Base-by-base conservation (phyloP, 1,140 invertebrate species). In the Calliopsis andreniformis region DNA sequence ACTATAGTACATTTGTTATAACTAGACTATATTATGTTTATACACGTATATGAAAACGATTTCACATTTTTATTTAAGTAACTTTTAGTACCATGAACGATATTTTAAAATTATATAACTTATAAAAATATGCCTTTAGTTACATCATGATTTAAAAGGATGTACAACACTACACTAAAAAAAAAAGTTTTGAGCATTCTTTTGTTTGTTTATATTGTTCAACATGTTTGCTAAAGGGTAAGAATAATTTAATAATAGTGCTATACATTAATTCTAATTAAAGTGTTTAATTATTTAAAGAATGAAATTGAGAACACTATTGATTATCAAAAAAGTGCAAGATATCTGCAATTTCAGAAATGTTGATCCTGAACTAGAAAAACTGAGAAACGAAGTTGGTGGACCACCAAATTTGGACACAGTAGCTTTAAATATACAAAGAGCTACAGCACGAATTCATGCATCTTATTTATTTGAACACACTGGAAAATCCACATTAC, bases 381-480 rank as follows among this genome's bases (percentile, higher is more conserved):
- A 83, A 25, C 43, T 90, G 3, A 84, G 86, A 20, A 72, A 80
- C 10, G 87, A 90, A 79, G 78, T 87, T n/a, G 47, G 78, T 23
- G 78, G 76, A 1, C 86, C 86, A 35, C 85, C 86, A 51, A 87
- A 88, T 72, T 84, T 89, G 39, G 84, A 88, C 56, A 85, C 75
- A 3, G 5, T 76, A 10, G 53, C 79, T n/a, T 61, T 83, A 25
- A 83, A 85, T 61, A 68, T 84, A 16, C 73, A 84, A 53, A 80
- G 69, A 69, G 10, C 73, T 30, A 78, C 84, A 18, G 47, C 79
- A 18, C 42, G 70, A 58, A 82, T 90, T 62, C 89, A 90, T 66
- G 83, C 87, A 32, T 75, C 84, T 10, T 89, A 80, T 53, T 78
- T 90, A 7, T 90, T 90, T 28, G 85, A 89, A 53, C 72, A 84